phyloP scores from a whole-genome alignment of 2,797 vertebrate genomes.

The Lophura swinhoii region DNA sequence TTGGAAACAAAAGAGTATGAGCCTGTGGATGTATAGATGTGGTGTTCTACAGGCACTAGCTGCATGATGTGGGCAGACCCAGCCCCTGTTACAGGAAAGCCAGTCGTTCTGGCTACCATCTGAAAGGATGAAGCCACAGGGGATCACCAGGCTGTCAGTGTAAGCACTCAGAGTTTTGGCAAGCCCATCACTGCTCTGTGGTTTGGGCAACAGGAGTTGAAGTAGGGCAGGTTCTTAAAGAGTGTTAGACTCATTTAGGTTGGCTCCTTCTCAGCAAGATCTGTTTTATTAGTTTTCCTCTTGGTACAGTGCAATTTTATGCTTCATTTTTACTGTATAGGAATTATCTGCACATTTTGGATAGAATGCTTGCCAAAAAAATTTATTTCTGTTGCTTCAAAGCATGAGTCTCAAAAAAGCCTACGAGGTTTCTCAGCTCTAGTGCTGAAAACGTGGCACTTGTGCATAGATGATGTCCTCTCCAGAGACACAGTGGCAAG shows the following conservation, averaged over 20 bases:
- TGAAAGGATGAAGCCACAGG: background rate
- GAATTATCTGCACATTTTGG: conserved; percentile 46
- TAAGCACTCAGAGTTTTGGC: background rate
- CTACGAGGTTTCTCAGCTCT: background rate
- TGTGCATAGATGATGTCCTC: background rate
- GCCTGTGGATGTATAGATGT: background rate
- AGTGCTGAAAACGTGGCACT: conserved; percentile 45
- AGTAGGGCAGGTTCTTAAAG: background rate
- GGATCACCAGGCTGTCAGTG: rapidly evolving
- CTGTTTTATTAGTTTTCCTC: conserved; percentile 41
- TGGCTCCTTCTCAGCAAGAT: conserved; percentile 6
- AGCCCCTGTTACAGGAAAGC: background rate
- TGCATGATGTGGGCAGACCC: background rate
- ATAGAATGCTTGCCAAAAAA: background rate
- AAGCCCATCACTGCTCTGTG: background rate
- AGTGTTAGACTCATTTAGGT: background rate
- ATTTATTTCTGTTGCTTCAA: background rate
- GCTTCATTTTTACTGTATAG: conserved; percentile 25
- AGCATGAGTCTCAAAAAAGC: conserved; percentile 4
- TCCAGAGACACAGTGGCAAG: rapidly evolving
- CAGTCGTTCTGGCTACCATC: background rate
- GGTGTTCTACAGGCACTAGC: background rate
- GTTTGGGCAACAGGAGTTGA: background rate
- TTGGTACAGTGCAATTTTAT: background rate
- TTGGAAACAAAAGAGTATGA: background rate